Percentiles rank a stretch among this genome's conserved stretches.
phyloP scores from a whole-genome alignment of 2,888 invertebrate genomes.

The Labia minor region DNA sequence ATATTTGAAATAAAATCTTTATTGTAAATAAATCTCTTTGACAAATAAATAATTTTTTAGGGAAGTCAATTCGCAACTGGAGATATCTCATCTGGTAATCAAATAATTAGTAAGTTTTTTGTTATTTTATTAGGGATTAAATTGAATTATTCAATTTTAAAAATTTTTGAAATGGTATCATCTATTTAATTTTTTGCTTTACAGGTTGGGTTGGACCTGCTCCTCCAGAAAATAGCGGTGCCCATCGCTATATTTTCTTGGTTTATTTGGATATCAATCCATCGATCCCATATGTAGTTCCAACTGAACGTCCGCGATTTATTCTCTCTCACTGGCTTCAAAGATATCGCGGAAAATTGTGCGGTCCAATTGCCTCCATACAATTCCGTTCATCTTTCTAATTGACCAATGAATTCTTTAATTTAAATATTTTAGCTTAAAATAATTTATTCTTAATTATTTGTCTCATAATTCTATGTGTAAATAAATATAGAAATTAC shows the following conservation, averaged over 20 bases:
- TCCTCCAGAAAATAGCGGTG: conserved; percentile 41
- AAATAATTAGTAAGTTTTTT: conserved; percentile 15
- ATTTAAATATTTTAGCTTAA: too few species aligned
- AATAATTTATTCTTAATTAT: too few species aligned
- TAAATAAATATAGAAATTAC: too few species aligned
- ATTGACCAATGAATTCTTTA: too few species aligned
- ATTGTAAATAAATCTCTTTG: too few species aligned
- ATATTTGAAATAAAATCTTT: too few species aligned
- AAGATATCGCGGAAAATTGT: conserved; percentile 19
- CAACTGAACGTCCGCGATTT: conserved; percentile 22
- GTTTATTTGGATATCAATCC: conserved; percentile 37
- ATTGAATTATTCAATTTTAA: too few species aligned
- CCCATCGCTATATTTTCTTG: conserved; percentile 40
- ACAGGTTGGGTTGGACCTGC: conserved; percentile 41
- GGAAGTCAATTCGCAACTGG: not conserved
- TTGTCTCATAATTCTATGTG: too few species aligned
- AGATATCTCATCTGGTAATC: not conserved
- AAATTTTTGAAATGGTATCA: not conserved
- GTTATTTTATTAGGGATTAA: not conserved
- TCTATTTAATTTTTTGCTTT: conserved; percentile 15
- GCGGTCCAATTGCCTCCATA: conserved; percentile 24
- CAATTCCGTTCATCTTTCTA: conserved; percentile 23
- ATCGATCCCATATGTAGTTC: not conserved
- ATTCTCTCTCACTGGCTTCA: conserved; percentile 23
- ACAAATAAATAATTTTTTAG: too few species aligned